These are phyloP conservation scores for Molorchus minor DNA, from an alignment of 2,888 invertebrate genomes.

Conservation along the genomic window DNA sequence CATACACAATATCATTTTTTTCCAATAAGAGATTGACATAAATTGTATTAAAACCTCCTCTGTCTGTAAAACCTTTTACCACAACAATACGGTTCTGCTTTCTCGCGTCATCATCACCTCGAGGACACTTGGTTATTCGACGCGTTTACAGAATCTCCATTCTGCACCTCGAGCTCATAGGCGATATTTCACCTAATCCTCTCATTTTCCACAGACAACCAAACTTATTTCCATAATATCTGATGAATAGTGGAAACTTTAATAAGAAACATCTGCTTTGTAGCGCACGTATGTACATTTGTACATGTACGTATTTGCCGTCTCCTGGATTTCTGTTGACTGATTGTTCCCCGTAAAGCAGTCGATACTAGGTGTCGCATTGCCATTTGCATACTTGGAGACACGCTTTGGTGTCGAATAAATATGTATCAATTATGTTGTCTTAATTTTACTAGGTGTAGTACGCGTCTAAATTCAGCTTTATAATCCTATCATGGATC, in stretches of 20 bases:
- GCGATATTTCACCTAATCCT: slow-evolving; percentile 40
- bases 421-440: too few species aligned
- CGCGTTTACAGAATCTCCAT: slow-evolving; percentile 20
- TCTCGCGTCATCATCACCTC: neutral
- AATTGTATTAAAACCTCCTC: too few species aligned
- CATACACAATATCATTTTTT: too few species aligned
- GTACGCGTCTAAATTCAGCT: too few species aligned
- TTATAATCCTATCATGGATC: too few species aligned
- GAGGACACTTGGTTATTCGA: slow-evolving; percentile 16
- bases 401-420: too few species aligned
- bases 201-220: slow-evolving; percentile 43
- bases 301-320: slow-evolving; percentile 18
- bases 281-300: slow-evolving; percentile 22
- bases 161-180: slow-evolving; percentile 19
- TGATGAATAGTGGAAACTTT: slow-evolving; percentile 45
- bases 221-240: slow-evolving; percentile 47
- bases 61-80: too few species aligned
- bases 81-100: slow-evolving; percentile 2
- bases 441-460: too few species aligned
- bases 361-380: slow-evolving; percentile 33
- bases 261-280: slow-evolving; percentile 43
- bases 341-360: slow-evolving; percentile 24
- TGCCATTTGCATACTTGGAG: slow-evolving; percentile 34
- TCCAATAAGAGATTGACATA: too few species aligned
- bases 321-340: slow-evolving; percentile 22